phyloP scores from a whole-genome alignment of 2,797 vertebrate species.

The Anisognathus igniventris region DNA sequence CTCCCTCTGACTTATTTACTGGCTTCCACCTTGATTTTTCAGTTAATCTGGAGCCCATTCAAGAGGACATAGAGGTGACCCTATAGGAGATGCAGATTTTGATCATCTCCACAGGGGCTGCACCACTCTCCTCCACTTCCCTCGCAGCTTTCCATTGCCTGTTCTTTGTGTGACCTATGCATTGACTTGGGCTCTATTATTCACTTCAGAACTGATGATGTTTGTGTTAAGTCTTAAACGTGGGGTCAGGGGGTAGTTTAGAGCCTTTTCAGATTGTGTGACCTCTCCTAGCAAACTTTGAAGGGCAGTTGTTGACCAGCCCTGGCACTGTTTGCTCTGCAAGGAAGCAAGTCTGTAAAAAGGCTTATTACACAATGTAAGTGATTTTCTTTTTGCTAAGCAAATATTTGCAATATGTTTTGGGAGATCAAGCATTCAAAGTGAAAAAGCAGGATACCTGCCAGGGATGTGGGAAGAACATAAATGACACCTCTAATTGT shows the following conservation, averaged over 20 bases:
- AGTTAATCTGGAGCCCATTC: background rate
- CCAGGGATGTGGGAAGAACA: background rate
- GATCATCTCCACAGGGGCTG: background rate
- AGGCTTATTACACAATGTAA: constrained; percentile 69
- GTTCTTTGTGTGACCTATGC: background rate
- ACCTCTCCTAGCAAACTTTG: background rate
- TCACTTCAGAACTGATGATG: background rate
- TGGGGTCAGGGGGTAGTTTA: background rate
- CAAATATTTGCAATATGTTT: constrained; percentile 75
- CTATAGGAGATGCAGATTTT: background rate
- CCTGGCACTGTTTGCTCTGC: constrained; percentile 25
- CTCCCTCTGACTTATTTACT: background rate
- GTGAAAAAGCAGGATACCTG: background rate
- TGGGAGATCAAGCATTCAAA: constrained; percentile 27
- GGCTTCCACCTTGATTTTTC: background rate
- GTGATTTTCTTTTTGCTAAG: constrained; percentile 67
- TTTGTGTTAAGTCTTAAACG: background rate
- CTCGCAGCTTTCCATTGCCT: background rate
- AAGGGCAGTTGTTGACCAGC: constrained; percentile 48
- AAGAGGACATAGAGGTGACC: background rate
- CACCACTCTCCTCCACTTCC: background rate
- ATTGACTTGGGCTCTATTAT: background rate
- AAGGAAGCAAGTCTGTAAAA: constrained; percentile 48
- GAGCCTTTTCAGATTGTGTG: background rate
- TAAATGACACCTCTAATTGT: background rate